A percentile compares a stretch with the other conserved stretches of the same genome.
Conservation (phyloP, 2,797 vertebrate species). For the Cyclopterus lumpus region DNA sequence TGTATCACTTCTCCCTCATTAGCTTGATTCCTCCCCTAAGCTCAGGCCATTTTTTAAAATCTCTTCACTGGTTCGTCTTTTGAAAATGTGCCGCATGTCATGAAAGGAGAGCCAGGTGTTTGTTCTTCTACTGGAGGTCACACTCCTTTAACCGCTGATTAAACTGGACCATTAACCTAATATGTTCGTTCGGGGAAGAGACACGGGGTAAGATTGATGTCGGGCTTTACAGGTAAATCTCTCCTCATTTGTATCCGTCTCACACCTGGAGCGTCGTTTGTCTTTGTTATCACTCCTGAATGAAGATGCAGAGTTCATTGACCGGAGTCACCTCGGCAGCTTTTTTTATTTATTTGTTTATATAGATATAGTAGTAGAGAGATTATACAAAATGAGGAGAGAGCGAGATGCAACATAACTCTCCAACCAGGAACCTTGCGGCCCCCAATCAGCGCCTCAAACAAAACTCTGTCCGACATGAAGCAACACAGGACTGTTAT, state of each 20-base stretch:
- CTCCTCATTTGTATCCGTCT: slow-evolving; percentile 44
- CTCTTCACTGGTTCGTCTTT: neutral
- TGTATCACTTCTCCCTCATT: slow-evolving; percentile 40
- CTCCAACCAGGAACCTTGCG: neutral
- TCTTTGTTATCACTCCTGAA: slow-evolving; percentile 25
- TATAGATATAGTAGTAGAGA: neutral
- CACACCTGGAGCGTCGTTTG: slow-evolving; percentile 17
- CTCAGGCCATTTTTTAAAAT: slow-evolving; percentile 12
- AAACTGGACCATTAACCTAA: slow-evolving; percentile 56
- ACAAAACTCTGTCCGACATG: too few species aligned
- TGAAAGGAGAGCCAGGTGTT: slow-evolving; percentile 53
- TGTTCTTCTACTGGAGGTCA: slow-evolving; percentile 43
- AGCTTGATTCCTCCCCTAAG: slow-evolving; percentile 4
- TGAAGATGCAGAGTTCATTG: slow-evolving; percentile 30
- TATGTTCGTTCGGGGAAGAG: slow-evolving; percentile 50
- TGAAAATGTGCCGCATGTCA: neutral
- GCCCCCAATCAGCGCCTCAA: too few species aligned
- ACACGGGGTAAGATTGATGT: slow-evolving; percentile 54
- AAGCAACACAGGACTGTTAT: neutral
- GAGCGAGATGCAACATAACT: neutral
- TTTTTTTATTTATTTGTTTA: neutral
- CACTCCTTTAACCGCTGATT: slow-evolving; percentile 40
- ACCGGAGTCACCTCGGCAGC: neutral
- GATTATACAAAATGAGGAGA: neutral
- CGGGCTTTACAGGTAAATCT: slow-evolving; percentile 43